phyloP scores from a whole-genome alignment of 2,113 vertebrate species.

The Pholis gunnellus region DNA sequence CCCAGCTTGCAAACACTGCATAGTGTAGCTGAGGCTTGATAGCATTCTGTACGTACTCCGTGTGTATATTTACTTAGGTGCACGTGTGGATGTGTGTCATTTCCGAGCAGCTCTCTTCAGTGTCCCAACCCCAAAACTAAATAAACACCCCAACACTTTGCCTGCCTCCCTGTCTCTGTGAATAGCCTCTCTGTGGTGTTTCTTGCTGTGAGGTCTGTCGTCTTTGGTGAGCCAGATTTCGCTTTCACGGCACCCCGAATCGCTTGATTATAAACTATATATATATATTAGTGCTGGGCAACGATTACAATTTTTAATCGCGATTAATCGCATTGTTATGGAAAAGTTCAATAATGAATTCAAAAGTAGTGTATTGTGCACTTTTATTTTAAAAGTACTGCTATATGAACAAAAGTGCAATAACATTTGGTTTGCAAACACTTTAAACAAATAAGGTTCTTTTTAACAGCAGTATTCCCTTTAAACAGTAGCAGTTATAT shows the following conservation, averaged over 20 bases:
- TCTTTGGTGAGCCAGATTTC: neutral
- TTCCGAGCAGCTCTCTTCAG: conserved; percentile 43
- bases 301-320: no score
- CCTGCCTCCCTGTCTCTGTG: conserved; percentile 27
- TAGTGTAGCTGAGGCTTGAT: conserved; percentile 2
- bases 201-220: conserved; percentile 53
- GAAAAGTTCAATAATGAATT: no score
- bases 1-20: conserved; percentile 10
- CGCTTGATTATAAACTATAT: neutral
- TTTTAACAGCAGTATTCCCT: no score
- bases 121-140: conserved; percentile 65
- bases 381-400: no score
- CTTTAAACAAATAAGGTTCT: no score
- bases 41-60: conserved; percentile 13
- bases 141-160: conserved; percentile 66
- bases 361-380: no score
- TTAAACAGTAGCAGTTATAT: no score
- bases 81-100: conserved; percentile 52
- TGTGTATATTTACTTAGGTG: conserved; percentile 64
- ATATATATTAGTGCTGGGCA: no score
- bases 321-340: no score
- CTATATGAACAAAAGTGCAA: no score
- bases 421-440: no score
- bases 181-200: conserved; percentile 60
- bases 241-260: neutral